These are phyloP conservation scores for Agriopis marginaria DNA, from an alignment of 2,888 invertebrate species.

Conservation along the genomic window DNA sequence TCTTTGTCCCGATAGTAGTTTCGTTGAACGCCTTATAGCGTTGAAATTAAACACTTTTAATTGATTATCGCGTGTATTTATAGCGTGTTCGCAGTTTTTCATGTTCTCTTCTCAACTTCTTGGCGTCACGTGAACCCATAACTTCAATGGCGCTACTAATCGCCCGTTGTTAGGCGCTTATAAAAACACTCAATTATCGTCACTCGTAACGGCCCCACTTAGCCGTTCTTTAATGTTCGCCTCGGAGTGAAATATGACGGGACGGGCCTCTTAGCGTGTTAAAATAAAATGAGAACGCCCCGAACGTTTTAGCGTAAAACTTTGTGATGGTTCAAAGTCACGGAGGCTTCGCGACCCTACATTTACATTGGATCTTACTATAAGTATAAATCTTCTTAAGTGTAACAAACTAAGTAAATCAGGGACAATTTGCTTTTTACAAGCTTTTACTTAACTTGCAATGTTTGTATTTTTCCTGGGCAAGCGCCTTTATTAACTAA, in stretches of 20 bases:
- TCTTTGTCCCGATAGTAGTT: no score
- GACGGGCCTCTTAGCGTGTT: slow-evolving; percentile 30
- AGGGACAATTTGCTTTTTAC: background rate
- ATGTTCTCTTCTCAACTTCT: no score
- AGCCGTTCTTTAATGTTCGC: slow-evolving; percentile 28
- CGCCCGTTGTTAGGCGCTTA: slow-evolving; percentile 20
- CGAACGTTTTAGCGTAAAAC: slow-evolving; percentile 25
- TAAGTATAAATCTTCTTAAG: background rate
- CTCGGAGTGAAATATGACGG: slow-evolving; percentile 28
- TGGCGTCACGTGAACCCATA: no score
- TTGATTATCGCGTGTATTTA: no score
- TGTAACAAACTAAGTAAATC: background rate
- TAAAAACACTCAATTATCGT: slow-evolving; percentile 32
- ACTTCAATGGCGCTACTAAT: slow-evolving; percentile 15
- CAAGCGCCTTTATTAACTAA: no score
- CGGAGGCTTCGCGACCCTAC: slow-evolving; percentile 14
- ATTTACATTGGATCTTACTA: background rate
- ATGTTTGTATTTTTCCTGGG: no score
- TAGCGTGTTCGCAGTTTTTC: no score
- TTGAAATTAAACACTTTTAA: no score
- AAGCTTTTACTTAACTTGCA: background rate
- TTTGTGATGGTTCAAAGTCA: slow-evolving; percentile 18
- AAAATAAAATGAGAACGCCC: slow-evolving; percentile 27
- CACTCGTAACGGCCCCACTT: slow-evolving; percentile 23
- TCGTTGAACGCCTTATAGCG: no score